These are phyloP conservation scores for Ammodytes marinus DNA, from an alignment of 2,113 vertebrate species.

Conservation along the genomic window DNA sequence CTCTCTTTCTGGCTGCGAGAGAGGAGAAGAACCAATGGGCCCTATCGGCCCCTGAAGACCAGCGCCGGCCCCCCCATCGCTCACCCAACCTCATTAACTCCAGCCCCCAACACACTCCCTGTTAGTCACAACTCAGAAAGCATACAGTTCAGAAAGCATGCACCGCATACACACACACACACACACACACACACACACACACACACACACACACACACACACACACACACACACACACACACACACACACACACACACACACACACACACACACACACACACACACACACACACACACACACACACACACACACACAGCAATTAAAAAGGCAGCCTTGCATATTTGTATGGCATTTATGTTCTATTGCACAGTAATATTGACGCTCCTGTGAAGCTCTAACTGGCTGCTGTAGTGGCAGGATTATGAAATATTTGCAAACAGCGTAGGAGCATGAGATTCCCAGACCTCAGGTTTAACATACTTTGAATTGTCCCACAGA, in stretches of 20 bases:
- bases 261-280: constrained; percentile 48
- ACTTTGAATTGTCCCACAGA: constrained; percentile 10
- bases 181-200: constrained; percentile 35
- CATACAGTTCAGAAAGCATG: constrained; percentile 66
- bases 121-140: constrained; percentile 76
- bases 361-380: constrained; percentile 4
- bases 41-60: constrained; percentile 75
- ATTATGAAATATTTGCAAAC: constrained; percentile 21
- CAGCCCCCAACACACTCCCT: constrained; percentile 59
- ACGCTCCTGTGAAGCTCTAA: constrained; percentile 2
- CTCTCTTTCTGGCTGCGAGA: constrained; percentile 43
- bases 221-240: constrained; percentile 73
- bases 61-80: constrained; percentile 48
- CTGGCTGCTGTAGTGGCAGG: constrained; percentile 1
- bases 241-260: constrained; percentile 69
- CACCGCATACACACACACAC: constrained; percentile 49
- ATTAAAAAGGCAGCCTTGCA: constrained; percentile 68
- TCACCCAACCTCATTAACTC: constrained; percentile 77
- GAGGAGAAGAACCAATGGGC: constrained; percentile 70
- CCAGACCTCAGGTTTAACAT: neutral
- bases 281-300: constrained; percentile 75
- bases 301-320: constrained; percentile 56
- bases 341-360: constrained; percentile 56
- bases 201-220: constrained; percentile 48
- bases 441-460: neutral